Evolutionary conservation across 2,888 invertebrate genomes (phyloP), one percentile per base, ranked within the genome.

Genomic region (Anoplius nigerrimus): DNA sequence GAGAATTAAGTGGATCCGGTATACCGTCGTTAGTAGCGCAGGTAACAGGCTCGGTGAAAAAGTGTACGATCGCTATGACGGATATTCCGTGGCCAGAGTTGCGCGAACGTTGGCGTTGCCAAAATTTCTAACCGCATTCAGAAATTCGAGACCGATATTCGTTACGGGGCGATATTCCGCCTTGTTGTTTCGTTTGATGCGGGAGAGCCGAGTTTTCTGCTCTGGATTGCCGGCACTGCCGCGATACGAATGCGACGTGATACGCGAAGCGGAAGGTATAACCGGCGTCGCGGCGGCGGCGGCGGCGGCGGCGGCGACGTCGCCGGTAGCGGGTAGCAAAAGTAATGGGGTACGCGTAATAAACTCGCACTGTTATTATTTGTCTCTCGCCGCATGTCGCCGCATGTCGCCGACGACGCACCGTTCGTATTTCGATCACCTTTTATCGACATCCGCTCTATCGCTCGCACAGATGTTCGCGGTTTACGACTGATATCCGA

Each of bases 31-130:
- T 48, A 48, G 8, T 2, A 16, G 34, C 34, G 34, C 11, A 13
- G 34, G 34, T n/a, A n/a, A n/a, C n/a, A 8, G 34, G 34, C 11
- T 1, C 34, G 34, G 1, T 34, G 34, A 3, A 8, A 34, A 34
- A 34, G 11, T 52, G 61, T 58, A 70, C 69, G 60, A 69, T 65
- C 62, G 54, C 66, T 64, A 20, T 56, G 42, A 42, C 42, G 42
- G 16, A 16, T 48, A 2, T 16, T 34, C 34, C 5, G 13, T 18
- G 48, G 48, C 16, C 48, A 48, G 16, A 13, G 15, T 11, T 5
- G 48, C 48, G 18, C 48, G n/a, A n/a, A 6, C 13, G 48, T 48
- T 48, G n/a, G n/a, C 5, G 48, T 16, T 4, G 48, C 18, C 4
- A 16, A n/a, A 16, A 6, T 16, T 4, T 48, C 16, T 1, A 16